Base-by-base conservation (phyloP, 2,797 vertebrate species). In the Hippopotamyrus pictus region DNA sequence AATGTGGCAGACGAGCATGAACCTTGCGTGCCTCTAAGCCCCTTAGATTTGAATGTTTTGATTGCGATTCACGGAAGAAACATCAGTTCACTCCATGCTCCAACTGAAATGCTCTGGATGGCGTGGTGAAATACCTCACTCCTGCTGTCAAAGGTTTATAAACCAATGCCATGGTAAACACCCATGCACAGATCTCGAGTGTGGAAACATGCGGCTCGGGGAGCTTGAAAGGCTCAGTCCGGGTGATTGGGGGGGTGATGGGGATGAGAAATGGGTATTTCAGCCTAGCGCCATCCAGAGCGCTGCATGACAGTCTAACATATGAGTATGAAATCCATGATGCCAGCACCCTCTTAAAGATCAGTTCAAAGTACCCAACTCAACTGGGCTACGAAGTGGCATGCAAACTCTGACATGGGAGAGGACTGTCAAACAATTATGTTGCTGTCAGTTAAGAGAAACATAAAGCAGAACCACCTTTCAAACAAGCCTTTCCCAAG, bases 171-270 rank as follows among this genome's bases (percentile, higher is more conserved):
- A 73, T 50, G 33, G 46, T 53, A 89, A 89, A 86, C 57, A 86
- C 86, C 14, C n/a, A 73, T 41, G 29, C 29, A 69, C 8, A 17
- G 69, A 62, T 44, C 33, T 65, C 1, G 8, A 50, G 88, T 33
- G 50, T 92, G 84, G 90, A 76, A 86, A 86, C n/a, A 91, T 91
- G 90, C 88, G 90, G 22, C 73, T 91, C 50, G 82, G 33, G 11
- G 82, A 88, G 91, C 82, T 8, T 50, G 6, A 33, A 29, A 65
- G 37, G 57, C 9, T 25, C 22, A 37, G 65, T 37, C 12, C 0
- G 11, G 62, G 25, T 29, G 76, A 33, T 5, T 2, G 50, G 50
- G 50, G 51, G 1, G 14, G 14, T 3, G 11, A 41, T 41, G 9
- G 41, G 50, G 62, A 33, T 83, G 7, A 76, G 88, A 53, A 41